Evolutionary conservation across 1,140 invertebrate species (phyloP).

Genomic region (Diorhabda sublineata): DNA sequence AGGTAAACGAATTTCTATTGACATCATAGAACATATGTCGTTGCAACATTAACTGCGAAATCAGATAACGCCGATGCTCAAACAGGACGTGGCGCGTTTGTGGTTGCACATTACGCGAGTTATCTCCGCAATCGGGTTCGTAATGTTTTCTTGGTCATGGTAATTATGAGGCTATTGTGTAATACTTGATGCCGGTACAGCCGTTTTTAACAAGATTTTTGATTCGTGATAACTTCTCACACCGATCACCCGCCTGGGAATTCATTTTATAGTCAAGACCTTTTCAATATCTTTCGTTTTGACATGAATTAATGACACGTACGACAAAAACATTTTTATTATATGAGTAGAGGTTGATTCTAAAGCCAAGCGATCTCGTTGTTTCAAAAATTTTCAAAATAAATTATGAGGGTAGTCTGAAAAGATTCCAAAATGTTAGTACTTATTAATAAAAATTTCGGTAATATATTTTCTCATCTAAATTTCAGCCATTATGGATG

Average conservation of each 20-base stretch:
- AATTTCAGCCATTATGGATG: too few relatives aligned
- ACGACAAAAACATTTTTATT: too few relatives aligned
- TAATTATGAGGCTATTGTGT: constrained; percentile 9
- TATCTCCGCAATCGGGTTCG: constrained; percentile 3
- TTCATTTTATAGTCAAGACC: too few relatives aligned
- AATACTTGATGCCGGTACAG: constrained; percentile 2
- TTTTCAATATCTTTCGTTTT: too few relatives aligned
- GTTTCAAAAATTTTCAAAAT: too few relatives aligned
- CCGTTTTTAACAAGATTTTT: constrained; percentile 8
- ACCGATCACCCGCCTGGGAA: neutral
- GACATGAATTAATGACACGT: too few relatives aligned
- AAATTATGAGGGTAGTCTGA: too few relatives aligned
- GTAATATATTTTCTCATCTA: too few relatives aligned
- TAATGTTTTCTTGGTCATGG: constrained; percentile 9
- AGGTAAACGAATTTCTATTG: constrained; percentile 2
- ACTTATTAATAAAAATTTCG: too few relatives aligned
- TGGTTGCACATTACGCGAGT: constrained; percentile 9
- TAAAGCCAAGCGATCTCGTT: too few relatives aligned
- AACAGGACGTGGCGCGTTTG: constrained; percentile 5
- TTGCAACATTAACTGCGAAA: constrained; percentile 9
- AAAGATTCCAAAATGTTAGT: too few relatives aligned
- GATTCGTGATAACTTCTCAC: neutral
- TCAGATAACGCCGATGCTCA: constrained; percentile 12
- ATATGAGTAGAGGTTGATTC: too few relatives aligned
- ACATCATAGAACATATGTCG: constrained; percentile 10